phyloP scores from a whole-genome alignment of 2,797 vertebrate genomes.

The Arrhamphus sclerolepis region DNA sequence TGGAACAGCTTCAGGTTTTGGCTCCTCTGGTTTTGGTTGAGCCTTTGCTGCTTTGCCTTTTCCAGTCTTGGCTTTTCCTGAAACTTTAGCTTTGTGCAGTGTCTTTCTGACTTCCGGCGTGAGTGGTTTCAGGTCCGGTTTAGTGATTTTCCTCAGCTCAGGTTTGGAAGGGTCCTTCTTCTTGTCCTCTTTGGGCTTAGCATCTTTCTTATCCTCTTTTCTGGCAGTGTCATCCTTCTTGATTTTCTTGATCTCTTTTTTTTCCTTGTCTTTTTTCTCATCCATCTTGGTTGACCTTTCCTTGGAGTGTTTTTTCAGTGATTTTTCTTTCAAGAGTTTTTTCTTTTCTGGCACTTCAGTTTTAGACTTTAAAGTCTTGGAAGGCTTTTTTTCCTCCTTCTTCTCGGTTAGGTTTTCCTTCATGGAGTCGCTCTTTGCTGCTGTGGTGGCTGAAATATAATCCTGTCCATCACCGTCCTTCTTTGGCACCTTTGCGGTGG shows the following conservation, averaged over 20 bases:
- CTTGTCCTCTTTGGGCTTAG: constrained; percentile 88
- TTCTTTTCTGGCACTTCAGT: constrained; percentile 92
- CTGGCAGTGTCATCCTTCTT: constrained; percentile 91
- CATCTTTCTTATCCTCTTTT: constrained; percentile 93
- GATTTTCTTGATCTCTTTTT: constrained; percentile 93
- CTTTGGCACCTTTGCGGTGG: constrained; percentile 84
- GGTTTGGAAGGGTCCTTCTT: constrained; percentile 88
- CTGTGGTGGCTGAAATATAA: constrained; percentile 76
- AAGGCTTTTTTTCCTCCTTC: constrained; percentile 84
- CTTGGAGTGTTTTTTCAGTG: constrained; percentile 90
- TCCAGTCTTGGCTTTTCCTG: constrained; percentile 86
- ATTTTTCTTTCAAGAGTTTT: constrained; percentile 91
- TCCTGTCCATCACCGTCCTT: constrained; percentile 87
- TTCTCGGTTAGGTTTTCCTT: constrained; percentile 88
- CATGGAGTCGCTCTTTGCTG: constrained; percentile 85
- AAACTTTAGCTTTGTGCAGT: constrained; percentile 92
- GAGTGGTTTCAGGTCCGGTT: constrained; percentile 94
- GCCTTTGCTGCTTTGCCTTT: constrained; percentile 78
- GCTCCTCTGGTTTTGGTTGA: constrained; percentile 58
- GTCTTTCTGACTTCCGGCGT: constrained; percentile 98
- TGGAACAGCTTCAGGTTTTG: constrained; percentile 44
- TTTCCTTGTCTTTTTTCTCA: constrained; percentile 98
- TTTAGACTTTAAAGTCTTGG: constrained; percentile 85
- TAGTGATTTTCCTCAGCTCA: constrained; percentile 90
- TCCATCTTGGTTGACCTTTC: constrained; percentile 93